Evolutionary conservation across 1,140 invertebrate species (phyloP), one percentile per base, ranked within the genome.

Genomic region (Phocides pigmalion): DNA sequence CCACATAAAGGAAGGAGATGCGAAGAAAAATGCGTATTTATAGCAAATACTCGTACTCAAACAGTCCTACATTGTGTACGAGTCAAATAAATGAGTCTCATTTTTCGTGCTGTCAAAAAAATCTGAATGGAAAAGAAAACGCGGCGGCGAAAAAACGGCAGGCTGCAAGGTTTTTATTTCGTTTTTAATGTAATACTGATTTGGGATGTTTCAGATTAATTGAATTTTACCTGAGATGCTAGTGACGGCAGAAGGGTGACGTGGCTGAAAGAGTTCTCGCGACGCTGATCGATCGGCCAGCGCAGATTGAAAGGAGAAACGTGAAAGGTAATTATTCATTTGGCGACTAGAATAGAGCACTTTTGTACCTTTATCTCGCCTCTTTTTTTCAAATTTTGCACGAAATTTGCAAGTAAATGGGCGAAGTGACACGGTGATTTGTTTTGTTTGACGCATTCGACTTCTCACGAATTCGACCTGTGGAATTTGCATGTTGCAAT

Each of bases 51-150:
- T 89, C 85, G 84, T 88, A 89, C 87, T 91, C 89, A 88, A 91
- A 91, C 86, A 89, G 87, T 82, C 84, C 87, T 84, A 89, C 87
- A 90, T 91, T 91, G 89, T 91, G 83, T 90, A 89, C 89, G 89
- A 89, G 82, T 89, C 86, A 85, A 91, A 91, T 91, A 91, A 91
- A 91, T 91, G 89, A 89, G 78, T 74, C 76, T 91, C 87, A 91
- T 91, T 91, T 91, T 89, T 91, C 89, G 89, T 89, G 77, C 83
- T 91, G 89, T 91, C 89, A 91, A 89, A 91, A 90, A 91, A 91
- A 89, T 89, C 85, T 89, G 87, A 91, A 89, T 89, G 87, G 86
- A 82, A 88, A 87, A 87, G 86, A 89, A 91, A 91, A 91, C 86
- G 83, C 81, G 73, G 70, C 82, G 68, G 79, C 79, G 79, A 88